Evolutionary conservation across 2,888 invertebrate species (phyloP), one percentile per base, ranked within the genome.

Genomic region (Cataglyphis rosenhaueri): DNA sequence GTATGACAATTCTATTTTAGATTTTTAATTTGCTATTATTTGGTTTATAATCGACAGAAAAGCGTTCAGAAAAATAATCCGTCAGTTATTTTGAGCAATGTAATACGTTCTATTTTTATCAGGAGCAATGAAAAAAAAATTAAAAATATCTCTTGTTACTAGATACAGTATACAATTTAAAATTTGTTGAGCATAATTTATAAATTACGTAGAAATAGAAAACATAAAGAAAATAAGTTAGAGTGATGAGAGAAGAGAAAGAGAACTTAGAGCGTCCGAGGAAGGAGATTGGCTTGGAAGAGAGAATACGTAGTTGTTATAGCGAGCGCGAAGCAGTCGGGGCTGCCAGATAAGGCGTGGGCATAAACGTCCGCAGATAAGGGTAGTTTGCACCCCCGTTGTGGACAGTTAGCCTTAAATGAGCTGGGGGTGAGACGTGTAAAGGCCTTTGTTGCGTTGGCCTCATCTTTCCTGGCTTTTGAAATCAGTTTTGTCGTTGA

Each of bases 301-400:
- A 89, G 86, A 88, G 91, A 87, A 88, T 90, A 91, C 87, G 86
- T 87, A 91, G 91, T 91, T 91, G 90, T 92, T 92, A 52, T 52
- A 90, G 90, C 88, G 85, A 90, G 90, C 89, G 88, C 86, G 89
- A 91, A 90, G 91, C 87, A 89, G 90, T 90, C 88, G 85, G 84
- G 87, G 76, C 81, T 84, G 85, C 84, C 81, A 92, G 94, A 94
- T 94, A 94, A 94, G 94, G 92, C 92, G 90, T 90, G 93, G 93
- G 92, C 93, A 93, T 94, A 93, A 94, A 94, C 93, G 93, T 92
- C 90, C 92, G 84, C 87, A 93, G 94, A 94, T 94, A 94, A 94
- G 92, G 91, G 93, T 91, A 93, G 94, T 94, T 94, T 94, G 92
- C 94, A 94, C 94, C 93, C 93, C 92, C 91, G 93, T 93, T 93